Base-by-base conservation (phyloP, 1,140 invertebrate genomes). In the Trissolcus basalis region DNA sequence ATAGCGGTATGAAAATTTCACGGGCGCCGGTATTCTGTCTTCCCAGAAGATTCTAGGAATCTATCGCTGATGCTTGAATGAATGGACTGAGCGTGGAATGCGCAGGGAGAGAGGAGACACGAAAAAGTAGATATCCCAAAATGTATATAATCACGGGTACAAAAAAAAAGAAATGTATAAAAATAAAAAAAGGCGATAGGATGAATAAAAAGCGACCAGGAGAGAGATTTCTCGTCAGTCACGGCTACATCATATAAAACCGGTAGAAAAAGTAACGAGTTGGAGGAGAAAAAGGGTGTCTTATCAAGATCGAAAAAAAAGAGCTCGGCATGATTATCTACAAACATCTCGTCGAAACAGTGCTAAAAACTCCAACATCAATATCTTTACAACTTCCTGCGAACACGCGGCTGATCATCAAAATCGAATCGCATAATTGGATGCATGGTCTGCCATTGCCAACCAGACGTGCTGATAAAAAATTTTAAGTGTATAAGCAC, bases 341-440 rank as follows among this genome's bases (percentile, higher is more conserved):
- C 60, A 12, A 50, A 41, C 60, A 70, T 77, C 73, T 70, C 67
- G 50, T 50, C 61, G 9, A 54, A 70, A 67, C 67, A 50, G 61
- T 44, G 67, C 47, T 67, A 77, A 70, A 76, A 76, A 76, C 65
- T 60, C 39, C 65, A 76, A 69, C 59, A 27, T 27, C 19, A 70
- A 76, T 76, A 70, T 76, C 73, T 76, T 76, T 65, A 70, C 55
- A 60, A 70, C 65, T 76, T 76, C 73, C 67, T 71, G 39, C 47
- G 41, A 44, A 47, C 44, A 54, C 39, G 63, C 49, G 11, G 55
- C 45, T 39, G 73, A 71, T 71, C 60, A 61, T 64, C 48, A 55
- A 59, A 65, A 55, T 69, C 50, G 53, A 63, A 64, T 53, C 48
- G 55, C 33, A 58, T 65, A 56, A 67, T 71, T 61, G 67, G 70